Evolutionary conservation across 2,888 invertebrate genomes (phyloP).

Genomic region (Nemotelus pantherinus): DNA sequence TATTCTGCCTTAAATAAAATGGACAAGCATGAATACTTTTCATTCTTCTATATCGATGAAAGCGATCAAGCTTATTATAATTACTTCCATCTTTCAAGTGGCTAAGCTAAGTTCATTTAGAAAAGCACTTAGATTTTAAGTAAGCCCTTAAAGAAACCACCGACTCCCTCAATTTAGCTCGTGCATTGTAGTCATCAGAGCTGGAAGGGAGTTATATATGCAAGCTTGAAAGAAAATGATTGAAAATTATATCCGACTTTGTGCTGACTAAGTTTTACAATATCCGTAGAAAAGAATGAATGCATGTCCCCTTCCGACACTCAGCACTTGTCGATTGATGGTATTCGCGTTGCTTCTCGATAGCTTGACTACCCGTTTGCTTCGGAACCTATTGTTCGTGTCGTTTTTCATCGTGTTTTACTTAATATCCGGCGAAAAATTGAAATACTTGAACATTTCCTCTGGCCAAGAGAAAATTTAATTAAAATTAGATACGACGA

Average conservation of each 20-base stretch:
- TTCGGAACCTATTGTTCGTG: background rate
- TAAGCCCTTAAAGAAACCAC: constrained; percentile 5
- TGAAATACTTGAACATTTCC: constrained; percentile 27
- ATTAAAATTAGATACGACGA: constrained; percentile 29
- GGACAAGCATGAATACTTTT: no score
- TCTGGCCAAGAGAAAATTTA: constrained; percentile 23
- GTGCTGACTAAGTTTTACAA: constrained; percentile 14
- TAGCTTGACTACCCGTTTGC: no score
- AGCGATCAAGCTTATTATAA: background rate
- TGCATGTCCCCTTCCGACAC: constrained; percentile 7
- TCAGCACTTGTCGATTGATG: background rate
- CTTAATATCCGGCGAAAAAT: constrained; percentile 27
- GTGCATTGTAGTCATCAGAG: background rate
- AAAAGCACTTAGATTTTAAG: background rate
- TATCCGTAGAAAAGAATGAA: background rate
- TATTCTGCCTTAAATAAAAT: no score
- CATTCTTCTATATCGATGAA: background rate
- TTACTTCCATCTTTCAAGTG: background rate
- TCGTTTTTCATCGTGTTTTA: constrained; percentile 7
- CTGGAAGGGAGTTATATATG: no score
- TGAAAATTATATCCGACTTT: constrained; percentile 35
- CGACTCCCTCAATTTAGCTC: background rate
- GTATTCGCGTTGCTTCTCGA: no score
- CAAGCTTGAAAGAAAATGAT: background rate
- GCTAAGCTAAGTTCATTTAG: background rate